Conservation (phyloP, 2,113 vertebrate genomes). For the Perca schrenkii region DNA sequence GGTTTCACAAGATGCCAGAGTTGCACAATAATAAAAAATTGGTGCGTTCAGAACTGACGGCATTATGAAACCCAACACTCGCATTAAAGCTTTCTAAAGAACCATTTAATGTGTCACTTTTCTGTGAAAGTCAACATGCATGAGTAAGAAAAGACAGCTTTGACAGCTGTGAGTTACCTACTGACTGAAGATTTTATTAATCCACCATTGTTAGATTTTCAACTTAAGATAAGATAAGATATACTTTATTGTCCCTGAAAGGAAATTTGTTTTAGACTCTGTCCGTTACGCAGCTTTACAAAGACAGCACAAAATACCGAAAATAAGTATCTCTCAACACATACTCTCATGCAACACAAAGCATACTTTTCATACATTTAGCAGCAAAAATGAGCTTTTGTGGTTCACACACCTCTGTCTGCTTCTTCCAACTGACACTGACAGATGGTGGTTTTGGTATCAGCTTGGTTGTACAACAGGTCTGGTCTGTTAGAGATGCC, state of each 20-base stretch:
- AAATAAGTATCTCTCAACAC: no score
- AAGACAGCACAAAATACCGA: no score
- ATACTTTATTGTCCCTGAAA: no score
- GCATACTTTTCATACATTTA: not conserved
- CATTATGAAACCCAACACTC: not conserved
- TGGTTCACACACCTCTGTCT: not conserved
- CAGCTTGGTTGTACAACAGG: constrained; percentile 39
- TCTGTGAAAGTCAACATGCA: constrained; percentile 6
- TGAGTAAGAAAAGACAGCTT: not conserved
- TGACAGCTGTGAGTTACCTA: not conserved
- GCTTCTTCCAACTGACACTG: not conserved
- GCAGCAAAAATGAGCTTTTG: not conserved
- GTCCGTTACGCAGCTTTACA: no score
- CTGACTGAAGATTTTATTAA: not conserved
- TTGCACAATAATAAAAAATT: constrained; percentile 15
- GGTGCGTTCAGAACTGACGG: not conserved
- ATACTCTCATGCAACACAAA: no score
- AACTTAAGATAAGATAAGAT: no score
- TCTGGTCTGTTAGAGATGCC: constrained; percentile 43
- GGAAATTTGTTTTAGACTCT: no score
- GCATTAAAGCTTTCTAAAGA: constrained; percentile 1
- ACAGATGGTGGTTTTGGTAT: constrained; percentile 14
- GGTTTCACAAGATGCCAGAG: constrained; percentile 4
- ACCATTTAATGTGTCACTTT: not conserved
- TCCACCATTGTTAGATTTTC: constrained; percentile 1